Percentiles rank a stretch among this genome's conserved stretches.
These are phyloP conservation scores for Creontiades dilutus DNA, from an alignment of 2,888 invertebrate species.

Conservation along the genomic window DNA sequence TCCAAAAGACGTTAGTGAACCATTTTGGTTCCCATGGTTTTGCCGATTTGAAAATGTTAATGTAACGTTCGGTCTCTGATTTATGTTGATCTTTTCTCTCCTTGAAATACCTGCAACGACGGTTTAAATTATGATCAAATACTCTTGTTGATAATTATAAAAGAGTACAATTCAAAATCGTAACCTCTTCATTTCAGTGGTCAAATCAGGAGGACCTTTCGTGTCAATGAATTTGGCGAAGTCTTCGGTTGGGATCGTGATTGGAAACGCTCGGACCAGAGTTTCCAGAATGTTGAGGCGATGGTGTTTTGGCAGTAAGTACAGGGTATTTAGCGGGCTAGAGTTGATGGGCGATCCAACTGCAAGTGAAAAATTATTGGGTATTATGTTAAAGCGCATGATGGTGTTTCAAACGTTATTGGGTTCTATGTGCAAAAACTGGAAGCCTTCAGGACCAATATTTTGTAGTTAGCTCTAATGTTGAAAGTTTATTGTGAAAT, in stretches of 20 bases:
- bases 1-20: not conserved
- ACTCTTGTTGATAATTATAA: no score
- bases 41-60: slow-evolving; percentile 18
- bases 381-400: no score
- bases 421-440: no score
- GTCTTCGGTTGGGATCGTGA: not conserved
- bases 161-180: no score
- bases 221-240: not conserved
- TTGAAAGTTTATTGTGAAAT: no score
- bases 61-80: not conserved
- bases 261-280: not conserved
- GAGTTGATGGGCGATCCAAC: not conserved
- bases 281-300: slow-evolving; percentile 9
- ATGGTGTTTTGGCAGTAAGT: not conserved
- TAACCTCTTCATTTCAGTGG: slow-evolving; percentile 13
- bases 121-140: no score
- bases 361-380: not conserved
- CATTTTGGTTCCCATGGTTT: slow-evolving; percentile 41
- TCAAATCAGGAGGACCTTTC: not conserved
- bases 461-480: no score
- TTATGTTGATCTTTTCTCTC: slow-evolving; percentile 23
- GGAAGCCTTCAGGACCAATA: no score
- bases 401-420: no score
- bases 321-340: not conserved
- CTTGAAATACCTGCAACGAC: slow-evolving; percentile 3